These are phyloP conservation scores for Neelides sp. DNA, from an alignment of 1,140 invertebrate genomes.

Conservation along the genomic window DNA sequence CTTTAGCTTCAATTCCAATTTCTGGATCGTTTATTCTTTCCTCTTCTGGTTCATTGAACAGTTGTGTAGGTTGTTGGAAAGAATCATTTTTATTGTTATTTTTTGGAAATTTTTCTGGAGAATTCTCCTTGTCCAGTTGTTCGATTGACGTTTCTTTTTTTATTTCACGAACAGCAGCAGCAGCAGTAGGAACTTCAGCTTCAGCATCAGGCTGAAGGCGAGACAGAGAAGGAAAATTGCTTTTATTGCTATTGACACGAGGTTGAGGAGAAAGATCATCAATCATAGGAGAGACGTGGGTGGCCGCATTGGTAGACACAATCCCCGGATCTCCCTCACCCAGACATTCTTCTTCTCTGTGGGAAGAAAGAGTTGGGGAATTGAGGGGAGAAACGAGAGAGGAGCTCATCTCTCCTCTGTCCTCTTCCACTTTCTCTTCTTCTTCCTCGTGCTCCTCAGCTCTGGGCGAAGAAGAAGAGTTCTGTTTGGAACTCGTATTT, in stretches of 20 bases:
- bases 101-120: no score
- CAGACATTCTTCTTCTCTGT: no score
- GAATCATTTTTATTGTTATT: no score
- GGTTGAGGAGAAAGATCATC: conserved; percentile 9
- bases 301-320: not conserved
- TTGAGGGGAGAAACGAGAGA: not conserved
- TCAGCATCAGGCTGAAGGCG: not conserved
- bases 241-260: conserved; percentile 16
- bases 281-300: conserved; percentile 7
- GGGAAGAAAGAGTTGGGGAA: conserved; percentile 2
- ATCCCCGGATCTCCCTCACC: no score
- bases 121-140: no score
- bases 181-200: no score
- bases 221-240: conserved; percentile 5
- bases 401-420: conserved; percentile 1
- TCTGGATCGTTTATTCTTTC: no score
- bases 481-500: not conserved
- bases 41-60: no score
- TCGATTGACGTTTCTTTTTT: no score
- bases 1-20: no score
- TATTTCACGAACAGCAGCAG: no score
- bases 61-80: no score
- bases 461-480: not conserved
- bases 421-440: not conserved
- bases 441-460: not conserved